These are phyloP conservation scores for Masticophis lateralis DNA, from an alignment of 2,797 vertebrate species.

Conservation along the genomic window DNA sequence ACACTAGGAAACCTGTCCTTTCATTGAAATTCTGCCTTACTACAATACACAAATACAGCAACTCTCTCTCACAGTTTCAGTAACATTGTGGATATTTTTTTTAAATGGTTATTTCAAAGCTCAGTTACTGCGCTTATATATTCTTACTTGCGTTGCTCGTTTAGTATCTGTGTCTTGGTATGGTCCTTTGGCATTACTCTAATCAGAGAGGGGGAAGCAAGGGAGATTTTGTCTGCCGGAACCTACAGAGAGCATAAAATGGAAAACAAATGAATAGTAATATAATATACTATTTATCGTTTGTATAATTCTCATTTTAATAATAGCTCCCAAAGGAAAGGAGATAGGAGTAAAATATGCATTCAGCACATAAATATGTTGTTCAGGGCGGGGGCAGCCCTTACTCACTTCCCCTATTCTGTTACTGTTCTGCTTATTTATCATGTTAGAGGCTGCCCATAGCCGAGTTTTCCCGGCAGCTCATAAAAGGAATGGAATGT, in stretches of 20 bases:
- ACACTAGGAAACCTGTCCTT: neutral
- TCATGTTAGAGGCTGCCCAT: neutral
- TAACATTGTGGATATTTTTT: neutral
- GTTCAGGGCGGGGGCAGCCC: neutral
- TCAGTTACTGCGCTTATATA: neutral
- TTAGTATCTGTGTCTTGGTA: neutral
- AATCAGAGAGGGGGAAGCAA: neutral
- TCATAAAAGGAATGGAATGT: neutral
- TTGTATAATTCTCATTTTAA: neutral
- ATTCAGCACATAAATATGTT: neutral
- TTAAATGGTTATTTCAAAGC: neutral
- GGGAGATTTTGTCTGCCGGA: neutral
- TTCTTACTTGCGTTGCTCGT: neutral
- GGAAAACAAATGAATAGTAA: neutral
- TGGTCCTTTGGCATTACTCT: neutral
- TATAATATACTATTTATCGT: neutral
- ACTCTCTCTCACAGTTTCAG: neutral
- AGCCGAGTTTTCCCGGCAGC: neutral
- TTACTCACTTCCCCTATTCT: neutral
- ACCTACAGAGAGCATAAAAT: neutral
- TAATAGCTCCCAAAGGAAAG: neutral
- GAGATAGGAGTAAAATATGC: neutral
- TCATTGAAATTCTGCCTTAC: neutral
- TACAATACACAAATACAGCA: neutral
- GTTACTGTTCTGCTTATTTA: neutral